These are phyloP conservation scores for Lasioglossum villosulum DNA, from an alignment of 2,888 invertebrate genomes.

Conservation along the genomic window DNA sequence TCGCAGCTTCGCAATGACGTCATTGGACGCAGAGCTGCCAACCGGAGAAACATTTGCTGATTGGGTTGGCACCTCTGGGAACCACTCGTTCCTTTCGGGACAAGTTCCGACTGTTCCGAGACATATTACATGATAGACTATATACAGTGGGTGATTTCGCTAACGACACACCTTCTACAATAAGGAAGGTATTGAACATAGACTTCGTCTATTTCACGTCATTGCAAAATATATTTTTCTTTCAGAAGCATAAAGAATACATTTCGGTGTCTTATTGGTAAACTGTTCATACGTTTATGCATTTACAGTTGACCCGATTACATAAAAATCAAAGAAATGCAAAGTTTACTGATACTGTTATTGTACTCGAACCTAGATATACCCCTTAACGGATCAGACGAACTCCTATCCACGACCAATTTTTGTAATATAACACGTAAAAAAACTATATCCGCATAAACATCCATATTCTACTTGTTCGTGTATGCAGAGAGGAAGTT, in stretches of 20 bases:
- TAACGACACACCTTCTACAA: background rate
- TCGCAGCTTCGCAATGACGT: conserved; percentile 79
- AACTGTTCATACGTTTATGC: background rate
- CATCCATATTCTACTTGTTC: background rate
- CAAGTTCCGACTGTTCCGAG: background rate
- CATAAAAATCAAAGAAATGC: background rate
- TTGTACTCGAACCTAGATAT: background rate
- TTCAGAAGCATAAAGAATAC: background rate
- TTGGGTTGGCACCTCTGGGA: background rate
- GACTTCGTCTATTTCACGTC: background rate
- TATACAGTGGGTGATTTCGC: no score
- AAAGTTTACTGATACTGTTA: background rate
- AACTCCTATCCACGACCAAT: background rate
- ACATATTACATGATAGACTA: background rate
- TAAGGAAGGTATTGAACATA: no score
- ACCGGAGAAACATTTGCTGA: background rate
- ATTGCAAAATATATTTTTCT: conserved; percentile 30
- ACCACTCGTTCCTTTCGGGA: background rate
- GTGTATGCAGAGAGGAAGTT: no score
- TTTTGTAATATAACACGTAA: background rate
- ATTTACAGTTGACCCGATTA: background rate
- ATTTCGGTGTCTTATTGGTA: background rate
- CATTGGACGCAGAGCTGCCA: conserved; percentile 64
- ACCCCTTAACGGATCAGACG: background rate
- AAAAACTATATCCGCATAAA: background rate